Conservation (phyloP, 2,797 vertebrate species). For the Huso huso region DNA sequence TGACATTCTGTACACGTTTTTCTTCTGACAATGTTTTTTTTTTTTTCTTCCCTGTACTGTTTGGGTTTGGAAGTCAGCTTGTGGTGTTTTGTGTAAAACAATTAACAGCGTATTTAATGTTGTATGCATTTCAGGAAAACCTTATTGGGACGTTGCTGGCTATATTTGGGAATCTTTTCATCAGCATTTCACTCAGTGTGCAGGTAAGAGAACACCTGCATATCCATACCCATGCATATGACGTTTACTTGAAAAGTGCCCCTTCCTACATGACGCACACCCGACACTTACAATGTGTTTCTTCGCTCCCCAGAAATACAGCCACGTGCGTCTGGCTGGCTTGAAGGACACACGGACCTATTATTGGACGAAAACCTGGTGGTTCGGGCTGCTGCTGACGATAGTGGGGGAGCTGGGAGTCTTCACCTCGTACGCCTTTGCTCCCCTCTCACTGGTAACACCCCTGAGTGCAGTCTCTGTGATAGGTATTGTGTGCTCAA, state of each 20-base stretch:
- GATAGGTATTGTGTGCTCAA: slow-evolving; percentile 56
- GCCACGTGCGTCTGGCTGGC: slow-evolving; percentile 75
- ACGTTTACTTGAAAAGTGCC: slow-evolving; percentile 1
- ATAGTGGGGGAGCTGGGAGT: slow-evolving; percentile 77
- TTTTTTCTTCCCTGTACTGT: too few species aligned
- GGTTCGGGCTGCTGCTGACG: slow-evolving; percentile 77
- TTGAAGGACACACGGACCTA: slow-evolving; percentile 79
- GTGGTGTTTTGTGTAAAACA: too few species aligned
- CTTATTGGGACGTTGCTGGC: slow-evolving; percentile 88
- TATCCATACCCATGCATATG: neutral
- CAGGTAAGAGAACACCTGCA: slow-evolving; percentile 62
- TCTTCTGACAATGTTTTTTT: too few species aligned
- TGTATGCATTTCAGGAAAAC: slow-evolving; percentile 69
- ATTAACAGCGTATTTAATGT: neutral
- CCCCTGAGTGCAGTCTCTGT: slow-evolving; percentile 84
- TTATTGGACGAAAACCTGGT: slow-evolving; percentile 90
- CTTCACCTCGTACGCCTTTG: slow-evolving; percentile 86
- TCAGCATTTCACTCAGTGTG: slow-evolving; percentile 85
- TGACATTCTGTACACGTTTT: too few species aligned
- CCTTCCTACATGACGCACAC: neutral
- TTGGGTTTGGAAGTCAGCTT: too few species aligned
- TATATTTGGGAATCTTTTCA: slow-evolving; percentile 85
- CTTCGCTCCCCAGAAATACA: slow-evolving; percentile 70
- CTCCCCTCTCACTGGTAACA: slow-evolving; percentile 78
- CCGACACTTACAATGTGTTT: neutral